These are phyloP conservation scores for Arizona elegans DNA, from an alignment of 2,113 vertebrate species.

Conservation along the genomic window DNA sequence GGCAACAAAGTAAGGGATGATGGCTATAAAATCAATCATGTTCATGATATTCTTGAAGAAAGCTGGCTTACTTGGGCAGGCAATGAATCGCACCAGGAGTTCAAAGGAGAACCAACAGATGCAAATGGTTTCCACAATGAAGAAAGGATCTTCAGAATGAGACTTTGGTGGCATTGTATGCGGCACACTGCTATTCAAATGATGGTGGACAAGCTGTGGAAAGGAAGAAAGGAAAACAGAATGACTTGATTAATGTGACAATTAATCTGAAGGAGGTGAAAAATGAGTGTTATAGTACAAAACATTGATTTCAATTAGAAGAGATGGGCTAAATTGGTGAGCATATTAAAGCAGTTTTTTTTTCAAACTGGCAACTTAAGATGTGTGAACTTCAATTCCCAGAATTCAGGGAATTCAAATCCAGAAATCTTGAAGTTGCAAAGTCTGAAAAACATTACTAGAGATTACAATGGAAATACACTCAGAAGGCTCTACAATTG, in stretches of 20 bases:
- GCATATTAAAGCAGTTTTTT: background rate
- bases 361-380: background rate
- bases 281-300: background rate
- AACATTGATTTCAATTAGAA: background rate
- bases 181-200: conserved; percentile 34
- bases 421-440: background rate
- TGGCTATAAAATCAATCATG: conserved; percentile 90
- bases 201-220: conserved; percentile 30
- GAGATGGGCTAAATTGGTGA: background rate
- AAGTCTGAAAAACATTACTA: background rate
- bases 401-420: background rate
- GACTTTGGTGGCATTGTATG: conserved; percentile 18
- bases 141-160: conserved; percentile 85
- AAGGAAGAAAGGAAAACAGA: background rate
- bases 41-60: conserved; percentile 95
- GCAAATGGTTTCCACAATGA: conserved; percentile 87
- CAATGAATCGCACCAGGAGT: conserved; percentile 77
- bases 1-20: conserved; percentile 88
- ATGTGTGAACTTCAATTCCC: background rate
- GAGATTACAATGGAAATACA: background rate
- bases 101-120: conserved; percentile 94
- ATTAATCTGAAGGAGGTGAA: background rate
- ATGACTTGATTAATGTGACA: background rate
- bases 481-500: background rate
- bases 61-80: conserved; percentile 78